These are phyloP conservation scores for Acromyrmex charruanus DNA, from an alignment of 1,140 invertebrate genomes.

Conservation along the genomic window DNA sequence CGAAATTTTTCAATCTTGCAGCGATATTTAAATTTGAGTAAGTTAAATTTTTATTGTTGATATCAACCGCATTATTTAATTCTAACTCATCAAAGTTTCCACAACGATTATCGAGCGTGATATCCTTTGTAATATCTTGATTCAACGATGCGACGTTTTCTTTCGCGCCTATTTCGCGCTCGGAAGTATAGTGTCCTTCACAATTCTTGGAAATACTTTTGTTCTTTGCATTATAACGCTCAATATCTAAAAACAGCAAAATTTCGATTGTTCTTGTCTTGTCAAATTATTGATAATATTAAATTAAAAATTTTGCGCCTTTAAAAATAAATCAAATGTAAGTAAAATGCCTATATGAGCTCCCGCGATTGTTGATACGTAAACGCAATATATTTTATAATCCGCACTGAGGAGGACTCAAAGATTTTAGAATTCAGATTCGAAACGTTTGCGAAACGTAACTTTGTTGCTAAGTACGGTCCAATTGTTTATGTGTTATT, in stretches of 20 bases:
- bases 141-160: background rate
- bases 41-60: background rate
- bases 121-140: background rate
- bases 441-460: no score
- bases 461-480: no score
- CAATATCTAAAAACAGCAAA: conserved; percentile 10
- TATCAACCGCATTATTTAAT: background rate
- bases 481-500: no score
- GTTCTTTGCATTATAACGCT: background rate
- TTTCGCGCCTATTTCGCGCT: background rate
- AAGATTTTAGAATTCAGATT: no score
- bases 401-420: no score
- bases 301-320: no score
- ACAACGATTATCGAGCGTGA: background rate
- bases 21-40: background rate
- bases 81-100: background rate
- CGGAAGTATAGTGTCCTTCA: background rate
- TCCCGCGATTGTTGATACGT: no score
- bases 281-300: background rate
- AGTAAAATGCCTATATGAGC: no score
- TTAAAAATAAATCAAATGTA: no score
- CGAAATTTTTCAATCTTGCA: background rate
- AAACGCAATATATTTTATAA: no score
- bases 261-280: background rate
- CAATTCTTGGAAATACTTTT: background rate